These are phyloP conservation scores for Gryllus longicercus DNA, from an alignment of 2,888 invertebrate species.

Conservation along the genomic window DNA sequence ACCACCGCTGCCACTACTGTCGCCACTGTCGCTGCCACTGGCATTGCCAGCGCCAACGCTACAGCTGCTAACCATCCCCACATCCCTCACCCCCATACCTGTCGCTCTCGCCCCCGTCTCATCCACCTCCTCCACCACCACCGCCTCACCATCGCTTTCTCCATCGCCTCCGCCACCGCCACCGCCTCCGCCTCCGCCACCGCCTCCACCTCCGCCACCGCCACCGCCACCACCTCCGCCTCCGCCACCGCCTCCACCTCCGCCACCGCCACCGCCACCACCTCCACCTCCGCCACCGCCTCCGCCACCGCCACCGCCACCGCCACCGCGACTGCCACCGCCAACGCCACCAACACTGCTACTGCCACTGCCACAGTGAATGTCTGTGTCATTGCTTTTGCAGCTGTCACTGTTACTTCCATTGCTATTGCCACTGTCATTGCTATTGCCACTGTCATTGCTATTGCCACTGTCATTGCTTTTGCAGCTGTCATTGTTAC, in stretches of 20 bases:
- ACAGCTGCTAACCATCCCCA: background rate
- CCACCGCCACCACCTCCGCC: background rate
- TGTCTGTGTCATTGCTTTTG: no score
- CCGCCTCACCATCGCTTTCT: background rate
- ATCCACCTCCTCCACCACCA: background rate
- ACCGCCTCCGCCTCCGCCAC: background rate
- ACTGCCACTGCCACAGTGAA: constrained; percentile 21
- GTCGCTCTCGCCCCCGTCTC: no score
- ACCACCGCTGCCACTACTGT: constrained; percentile 22
- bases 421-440: constrained; percentile 18
- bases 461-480: background rate
- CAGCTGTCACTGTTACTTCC: constrained; percentile 27
- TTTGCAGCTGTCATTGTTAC: background rate
- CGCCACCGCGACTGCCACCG: background rate
- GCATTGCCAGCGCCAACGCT: constrained; percentile 20
- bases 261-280: constrained; percentile 25
- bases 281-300: constrained; percentile 21
- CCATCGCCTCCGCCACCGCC: constrained; percentile 21
- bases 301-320: background rate
- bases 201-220: background rate
- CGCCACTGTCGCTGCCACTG: constrained; percentile 24
- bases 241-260: constrained; percentile 20
- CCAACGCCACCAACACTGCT: background rate
- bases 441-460: background rate
- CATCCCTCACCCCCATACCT: background rate